A percentile compares a stretch with the other conserved stretches of the same genome.
Evolutionary conservation across 2,797 vertebrate species (phyloP).

Genomic region (Pelochelys cantorii): DNA sequence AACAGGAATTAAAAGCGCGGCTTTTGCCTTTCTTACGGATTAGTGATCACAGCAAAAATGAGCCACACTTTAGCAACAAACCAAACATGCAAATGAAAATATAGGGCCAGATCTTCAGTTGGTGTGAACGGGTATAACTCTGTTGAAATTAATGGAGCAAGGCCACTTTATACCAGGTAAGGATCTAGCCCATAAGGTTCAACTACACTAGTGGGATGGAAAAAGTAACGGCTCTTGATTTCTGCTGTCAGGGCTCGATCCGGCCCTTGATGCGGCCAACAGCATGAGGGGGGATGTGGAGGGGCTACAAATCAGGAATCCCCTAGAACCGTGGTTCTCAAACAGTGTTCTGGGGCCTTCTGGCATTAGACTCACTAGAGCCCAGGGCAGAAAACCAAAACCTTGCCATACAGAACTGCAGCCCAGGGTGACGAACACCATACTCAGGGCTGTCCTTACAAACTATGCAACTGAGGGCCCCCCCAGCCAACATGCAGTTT

Average conservation of each 20-base stretch:
- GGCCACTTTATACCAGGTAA: not conserved
- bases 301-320: not conserved
- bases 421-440: no score
- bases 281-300: no score
- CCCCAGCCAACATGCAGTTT: no score
- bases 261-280: not conserved
- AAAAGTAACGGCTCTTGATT: not conserved
- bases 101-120: not conserved
- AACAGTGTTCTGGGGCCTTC: no score
- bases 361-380: no score
- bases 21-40: not conserved
- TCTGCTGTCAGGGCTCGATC: not conserved
- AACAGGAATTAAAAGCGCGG: not conserved
- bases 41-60: not conserved
- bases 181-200: not conserved
- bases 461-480: no score
- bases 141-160: not conserved
- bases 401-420: no score
- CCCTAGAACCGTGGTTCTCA: no score
- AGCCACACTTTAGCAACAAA: not conserved
- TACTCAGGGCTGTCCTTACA: no score
- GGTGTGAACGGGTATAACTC: not conserved
- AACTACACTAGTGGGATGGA: not conserved
- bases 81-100: not conserved
- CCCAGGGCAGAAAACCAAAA: no score